Percentiles rank a stretch among this genome's conserved stretches.
Evolutionary conservation across 2,113 vertebrate genomes (phyloP).

Genomic region (Trichechus manatus): DNA sequence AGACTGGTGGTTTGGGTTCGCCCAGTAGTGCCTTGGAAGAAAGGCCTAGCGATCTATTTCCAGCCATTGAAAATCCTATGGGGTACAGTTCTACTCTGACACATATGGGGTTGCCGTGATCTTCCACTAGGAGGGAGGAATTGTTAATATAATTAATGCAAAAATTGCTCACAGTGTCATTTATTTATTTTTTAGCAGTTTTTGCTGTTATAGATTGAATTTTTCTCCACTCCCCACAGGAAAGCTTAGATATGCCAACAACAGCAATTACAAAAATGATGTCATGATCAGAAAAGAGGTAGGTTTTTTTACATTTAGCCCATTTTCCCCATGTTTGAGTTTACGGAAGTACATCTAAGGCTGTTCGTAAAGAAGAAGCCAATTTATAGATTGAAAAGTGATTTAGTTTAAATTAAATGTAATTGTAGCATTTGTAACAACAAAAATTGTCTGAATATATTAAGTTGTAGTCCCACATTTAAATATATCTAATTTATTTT

Average conservation of each 20-base stretch:
- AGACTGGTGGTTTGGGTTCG: not conserved
- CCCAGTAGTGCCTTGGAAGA: not conserved
- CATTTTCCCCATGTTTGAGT: conserved; percentile 18
- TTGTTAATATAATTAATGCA: not conserved
- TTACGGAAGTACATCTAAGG: not conserved
- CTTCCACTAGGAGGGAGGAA: not conserved
- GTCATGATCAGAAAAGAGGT: conserved; percentile 99
- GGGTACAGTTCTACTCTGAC: not conserved
- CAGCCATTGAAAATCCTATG: not conserved
- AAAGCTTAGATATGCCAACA: conserved; percentile 98
- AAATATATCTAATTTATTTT: conserved; percentile 48
- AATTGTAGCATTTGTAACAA: not conserved
- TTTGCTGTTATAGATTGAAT: conserved; percentile 58
- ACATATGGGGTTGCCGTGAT: not conserved
- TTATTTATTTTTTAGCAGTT: conserved; percentile 27
- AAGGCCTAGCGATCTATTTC: not conserved
- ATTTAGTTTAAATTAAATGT: conserved; percentile 27
- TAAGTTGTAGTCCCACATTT: not conserved
- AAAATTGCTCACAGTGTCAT: conserved; percentile 18
- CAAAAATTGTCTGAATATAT: conserved; percentile 19
- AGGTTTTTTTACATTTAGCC: conserved; percentile 30
- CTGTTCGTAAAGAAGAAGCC: not conserved
- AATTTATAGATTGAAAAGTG: conserved; percentile 21
- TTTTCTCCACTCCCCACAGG: conserved; percentile 86
- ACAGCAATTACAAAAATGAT: conserved; percentile 99